phyloP scores from a whole-genome alignment of 2,113 vertebrate genomes.

The Ardeotis arabs region DNA sequence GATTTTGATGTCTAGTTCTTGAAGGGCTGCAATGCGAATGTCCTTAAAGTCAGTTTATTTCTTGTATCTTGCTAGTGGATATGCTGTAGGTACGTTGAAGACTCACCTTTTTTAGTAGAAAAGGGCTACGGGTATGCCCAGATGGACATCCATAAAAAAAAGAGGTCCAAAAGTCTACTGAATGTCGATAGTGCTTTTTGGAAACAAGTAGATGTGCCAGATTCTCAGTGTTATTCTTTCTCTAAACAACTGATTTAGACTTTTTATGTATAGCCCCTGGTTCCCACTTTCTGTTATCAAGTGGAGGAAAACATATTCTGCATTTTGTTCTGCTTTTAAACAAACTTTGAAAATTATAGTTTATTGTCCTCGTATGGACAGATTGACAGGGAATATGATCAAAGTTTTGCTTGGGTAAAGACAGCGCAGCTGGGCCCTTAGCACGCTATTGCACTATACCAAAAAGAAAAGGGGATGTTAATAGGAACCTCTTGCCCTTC shows the following conservation, averaged over 20 bases:
- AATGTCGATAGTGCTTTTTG: conserved; percentile 6
- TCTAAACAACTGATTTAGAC: not conserved
- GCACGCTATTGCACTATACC: not conserved
- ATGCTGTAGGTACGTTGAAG: not conserved
- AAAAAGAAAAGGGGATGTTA: not conserved
- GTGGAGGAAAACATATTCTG: not conserved
- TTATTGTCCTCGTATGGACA: not conserved
- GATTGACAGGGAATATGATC: not conserved
- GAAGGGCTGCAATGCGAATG: not conserved
- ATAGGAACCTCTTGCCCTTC: not conserved
- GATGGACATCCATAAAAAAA: not conserved
- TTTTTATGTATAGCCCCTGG: not conserved
- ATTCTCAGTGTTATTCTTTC: not conserved
- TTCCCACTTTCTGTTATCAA: not conserved
- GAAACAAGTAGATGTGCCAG: not conserved
- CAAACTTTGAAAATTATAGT: not conserved
- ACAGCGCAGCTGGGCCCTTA: not conserved
- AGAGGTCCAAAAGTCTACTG: not conserved
- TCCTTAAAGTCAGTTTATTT: not conserved
- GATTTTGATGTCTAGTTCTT: not conserved
- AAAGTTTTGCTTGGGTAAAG: not conserved
- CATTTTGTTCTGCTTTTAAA: not conserved
- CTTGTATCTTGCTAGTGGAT: not conserved
- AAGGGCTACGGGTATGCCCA: not conserved
- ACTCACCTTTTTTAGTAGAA: not conserved